phyloP scores from a whole-genome alignment of 2,113 vertebrate species.

The Lepus europaeus region DNA sequence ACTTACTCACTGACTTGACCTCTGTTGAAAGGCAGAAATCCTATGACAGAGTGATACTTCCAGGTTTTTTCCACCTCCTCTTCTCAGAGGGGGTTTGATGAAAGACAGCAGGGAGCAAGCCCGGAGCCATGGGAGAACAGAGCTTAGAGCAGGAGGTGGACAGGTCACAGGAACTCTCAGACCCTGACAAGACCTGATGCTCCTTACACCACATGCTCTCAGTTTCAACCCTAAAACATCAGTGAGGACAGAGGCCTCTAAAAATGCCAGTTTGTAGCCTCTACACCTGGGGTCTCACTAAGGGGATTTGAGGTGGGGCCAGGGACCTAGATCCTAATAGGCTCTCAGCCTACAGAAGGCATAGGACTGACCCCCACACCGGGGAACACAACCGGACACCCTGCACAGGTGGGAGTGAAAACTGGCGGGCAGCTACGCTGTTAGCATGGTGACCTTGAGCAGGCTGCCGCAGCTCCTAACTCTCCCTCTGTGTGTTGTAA shows the following conservation, averaged over 20 bases:
- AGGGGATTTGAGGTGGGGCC: background rate
- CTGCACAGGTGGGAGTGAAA: background rate
- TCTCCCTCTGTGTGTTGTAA: background rate
- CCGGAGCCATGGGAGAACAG: background rate
- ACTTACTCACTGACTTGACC: background rate
- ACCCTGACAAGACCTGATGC: background rate
- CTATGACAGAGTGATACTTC: background rate
- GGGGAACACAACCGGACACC: background rate
- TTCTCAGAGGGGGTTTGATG: background rate
- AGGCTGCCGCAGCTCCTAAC: background rate
- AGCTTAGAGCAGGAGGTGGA: background rate
- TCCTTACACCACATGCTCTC: background rate
- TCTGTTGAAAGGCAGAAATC: constrained; percentile 32
- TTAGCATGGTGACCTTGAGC: background rate
- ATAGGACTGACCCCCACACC: background rate
- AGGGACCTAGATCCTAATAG: background rate
- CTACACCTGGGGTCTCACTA: background rate
- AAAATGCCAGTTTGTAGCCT: background rate
- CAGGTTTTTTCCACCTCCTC: background rate
- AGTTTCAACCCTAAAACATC: constrained; percentile 12
- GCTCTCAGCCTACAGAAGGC: background rate
- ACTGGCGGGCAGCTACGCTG: background rate
- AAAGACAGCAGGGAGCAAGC: background rate
- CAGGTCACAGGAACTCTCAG: background rate
- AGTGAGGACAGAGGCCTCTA: background rate